Evolutionary conservation across 2,888 invertebrate genomes (phyloP), one percentile per base, ranked within the genome.

Genomic region (Callinectes sapidus): DNA sequence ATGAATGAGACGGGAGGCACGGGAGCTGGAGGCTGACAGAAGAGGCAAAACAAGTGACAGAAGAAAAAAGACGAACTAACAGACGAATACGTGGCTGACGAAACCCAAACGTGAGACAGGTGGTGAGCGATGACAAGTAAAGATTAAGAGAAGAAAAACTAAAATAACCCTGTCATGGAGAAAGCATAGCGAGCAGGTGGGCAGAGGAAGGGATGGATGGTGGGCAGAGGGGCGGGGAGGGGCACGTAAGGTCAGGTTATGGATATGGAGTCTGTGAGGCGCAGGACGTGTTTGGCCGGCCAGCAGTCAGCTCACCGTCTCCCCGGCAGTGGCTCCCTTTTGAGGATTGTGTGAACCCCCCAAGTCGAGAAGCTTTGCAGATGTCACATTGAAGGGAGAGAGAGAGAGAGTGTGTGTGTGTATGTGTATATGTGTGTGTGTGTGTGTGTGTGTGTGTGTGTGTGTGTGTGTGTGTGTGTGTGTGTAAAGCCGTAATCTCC

Each of bases 1-100:
- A 32, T 85, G 10, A 3, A 8, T 1, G 35, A 85, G 32, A 85
- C 16, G 13, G 85, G 35, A 35, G 35, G 32, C 18, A 32, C 18
- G 85, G 14, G 89, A 89, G 89, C 42, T 48, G 48, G 89, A 89
- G 32, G 71, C 32, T 32, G 89, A 89, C 32, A 89, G 89, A 66
- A 39, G 42, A 35, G 89, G 35, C 61, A 89, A n/a, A n/a, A 18
- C 32, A 35, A 18, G 61, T 35, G 39, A n/a, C 32, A 28, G 61
- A 28, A 61, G 18, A 32, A 48, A 55, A 55, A 55, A 2, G 28
- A 16, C 61, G 54, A 28, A 88, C 28, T 18, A 61, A 2, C 5
- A 10, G 35, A 28, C 23, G 87, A 48, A n/a, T 42, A 16, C 23
- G 42, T 42, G 3, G 13, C 35, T 61, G 10, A 88, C 28, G 13